Evolutionary conservation across 2,888 invertebrate genomes (phyloP).

Genomic region (Lordiphosa andalusiaca): DNA sequence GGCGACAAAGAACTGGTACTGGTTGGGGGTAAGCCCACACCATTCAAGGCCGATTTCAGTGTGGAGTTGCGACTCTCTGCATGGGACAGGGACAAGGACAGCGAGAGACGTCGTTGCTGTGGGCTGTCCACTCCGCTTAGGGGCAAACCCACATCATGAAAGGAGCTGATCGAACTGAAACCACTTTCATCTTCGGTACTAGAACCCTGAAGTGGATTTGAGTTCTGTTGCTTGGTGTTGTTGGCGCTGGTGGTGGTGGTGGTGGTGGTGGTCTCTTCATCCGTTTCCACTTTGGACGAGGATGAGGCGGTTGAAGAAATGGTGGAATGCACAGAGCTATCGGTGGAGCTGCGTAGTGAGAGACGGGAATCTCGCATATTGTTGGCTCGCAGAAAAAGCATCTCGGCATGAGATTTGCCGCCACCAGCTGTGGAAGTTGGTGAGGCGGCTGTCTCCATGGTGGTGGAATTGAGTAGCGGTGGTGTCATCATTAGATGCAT

Average conservation of each 20-base stretch:
- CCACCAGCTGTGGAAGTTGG: conserved; percentile 7
- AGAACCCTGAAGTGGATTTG: conserved; percentile 56
- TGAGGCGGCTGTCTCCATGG: conserved; percentile 25
- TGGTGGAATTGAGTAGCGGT: conserved; percentile 58
- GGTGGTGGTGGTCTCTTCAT: conserved; percentile 68
- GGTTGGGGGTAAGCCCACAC: conserved; percentile 70
- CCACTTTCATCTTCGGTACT: conserved; percentile 89
- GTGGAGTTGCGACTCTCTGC: conserved; percentile 78
- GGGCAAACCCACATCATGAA: conserved; percentile 90
- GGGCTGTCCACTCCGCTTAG: conserved; percentile 32
- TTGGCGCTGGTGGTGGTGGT: conserved; percentile 28
- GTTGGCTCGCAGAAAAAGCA: conserved; percentile 77
- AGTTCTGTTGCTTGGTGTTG: conserved; percentile 17
- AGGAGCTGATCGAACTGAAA: conserved; percentile 91
- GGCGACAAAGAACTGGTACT: conserved; percentile 47
- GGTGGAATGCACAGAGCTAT: conserved; percentile 80
- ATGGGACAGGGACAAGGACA: conserved; percentile 22
- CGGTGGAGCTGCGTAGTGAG: conserved; percentile 80
- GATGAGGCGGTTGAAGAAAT: conserved; percentile 77
- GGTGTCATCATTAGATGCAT: conserved; percentile 25
- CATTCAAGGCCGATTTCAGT: conserved; percentile 73
- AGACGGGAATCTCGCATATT: conserved; percentile 79
- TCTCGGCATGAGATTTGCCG: conserved; percentile 56
- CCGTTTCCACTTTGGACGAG: conserved; percentile 78
- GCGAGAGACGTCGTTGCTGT: conserved; percentile 42